Evolutionary conservation across 2,888 invertebrate genomes (phyloP), one percentile per base, ranked within the genome.

Genomic region (Aphidoletes aphidimyza): DNA sequence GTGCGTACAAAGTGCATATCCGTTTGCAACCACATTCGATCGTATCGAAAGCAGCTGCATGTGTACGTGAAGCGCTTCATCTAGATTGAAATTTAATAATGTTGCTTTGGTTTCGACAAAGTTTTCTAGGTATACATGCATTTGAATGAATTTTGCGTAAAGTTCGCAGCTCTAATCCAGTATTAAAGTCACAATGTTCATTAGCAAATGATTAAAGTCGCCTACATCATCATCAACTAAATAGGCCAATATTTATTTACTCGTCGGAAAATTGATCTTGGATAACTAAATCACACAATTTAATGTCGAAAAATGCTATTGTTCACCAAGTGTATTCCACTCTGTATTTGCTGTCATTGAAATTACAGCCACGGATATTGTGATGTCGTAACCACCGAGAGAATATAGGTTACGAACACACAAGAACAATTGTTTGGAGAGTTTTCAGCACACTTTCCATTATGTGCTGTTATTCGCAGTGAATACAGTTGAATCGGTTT

Each of bases 191-290:
- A 30, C 14, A 42, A 42, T 69, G 69, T 69, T 69, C 69, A 69
- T 69, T 69, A 69, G 17, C 34, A 69, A 69, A 30, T 69, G 30
- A 69, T 69, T 69, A 69, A 69, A 69, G 69, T 69, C 30, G 30
- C 14, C 30, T 11, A 30, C 69, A 30, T 30, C 34, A 17, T 30
- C 17, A 11, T 1, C 8, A 26, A 22, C n/a, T n/a, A 22, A 22
- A 26, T 54, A 26, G 19, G 30, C 9, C 69, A 69, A 69, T 26
- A 30, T 69, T 14, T 30, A 30, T 30, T 69, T 69, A 6, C 14
- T 11, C 1, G 30, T 26, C n/a, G 2, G 22, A 26, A 54, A 54
- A 54, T 54, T 54, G 54, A 54, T 69, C 69, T 69, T 69, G 14
- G 30, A 69, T 30, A 30, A 30, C 30, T 30, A 30, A 30, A 69